These are phyloP conservation scores for Microtus agrestis DNA, from an alignment of 2,797 vertebrate species.

Conservation along the genomic window DNA sequence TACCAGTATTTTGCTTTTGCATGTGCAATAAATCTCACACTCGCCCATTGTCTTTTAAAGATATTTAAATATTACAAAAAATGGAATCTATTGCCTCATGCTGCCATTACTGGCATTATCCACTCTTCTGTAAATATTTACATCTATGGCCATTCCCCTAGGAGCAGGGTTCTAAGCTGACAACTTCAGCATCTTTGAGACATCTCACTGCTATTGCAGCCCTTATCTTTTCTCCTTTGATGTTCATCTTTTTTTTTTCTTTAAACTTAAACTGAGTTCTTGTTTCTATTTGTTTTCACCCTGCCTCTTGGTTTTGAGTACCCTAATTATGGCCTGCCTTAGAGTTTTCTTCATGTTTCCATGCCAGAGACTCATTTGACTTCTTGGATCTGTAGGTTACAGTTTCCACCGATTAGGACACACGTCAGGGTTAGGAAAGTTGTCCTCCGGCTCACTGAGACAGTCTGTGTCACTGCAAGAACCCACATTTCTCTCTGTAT, in stretches of 20 bases:
- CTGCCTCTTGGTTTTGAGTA: slow-evolving; percentile 25
- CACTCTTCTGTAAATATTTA: slow-evolving; percentile 32
- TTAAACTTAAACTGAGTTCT: background rate
- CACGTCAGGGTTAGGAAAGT: background rate
- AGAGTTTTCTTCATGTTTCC: slow-evolving; percentile 33
- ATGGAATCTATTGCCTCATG: background rate
- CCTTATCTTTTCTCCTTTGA: background rate
- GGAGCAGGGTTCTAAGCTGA: slow-evolving; percentile 7
- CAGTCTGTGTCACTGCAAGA: background rate
- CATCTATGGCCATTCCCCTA: background rate
- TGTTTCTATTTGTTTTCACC: background rate
- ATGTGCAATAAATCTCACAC: slow-evolving; percentile 20
- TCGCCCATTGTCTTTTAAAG: slow-evolving; percentile 35
- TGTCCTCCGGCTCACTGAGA: background rate
- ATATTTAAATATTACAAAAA: slow-evolving; percentile 46
- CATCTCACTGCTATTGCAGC: background rate
- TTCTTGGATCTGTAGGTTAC: background rate
- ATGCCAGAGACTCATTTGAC: background rate
- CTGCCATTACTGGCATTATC: background rate
- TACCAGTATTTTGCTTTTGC: slow-evolving; percentile 39
- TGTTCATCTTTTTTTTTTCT: background rate
- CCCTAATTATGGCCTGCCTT: background rate
- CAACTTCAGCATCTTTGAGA: background rate
- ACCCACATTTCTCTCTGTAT: background rate
- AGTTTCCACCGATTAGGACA: background rate